These are phyloP conservation scores for Brachynemurus nebulosus DNA, from an alignment of 2,888 invertebrate genomes.

Conservation along the genomic window DNA sequence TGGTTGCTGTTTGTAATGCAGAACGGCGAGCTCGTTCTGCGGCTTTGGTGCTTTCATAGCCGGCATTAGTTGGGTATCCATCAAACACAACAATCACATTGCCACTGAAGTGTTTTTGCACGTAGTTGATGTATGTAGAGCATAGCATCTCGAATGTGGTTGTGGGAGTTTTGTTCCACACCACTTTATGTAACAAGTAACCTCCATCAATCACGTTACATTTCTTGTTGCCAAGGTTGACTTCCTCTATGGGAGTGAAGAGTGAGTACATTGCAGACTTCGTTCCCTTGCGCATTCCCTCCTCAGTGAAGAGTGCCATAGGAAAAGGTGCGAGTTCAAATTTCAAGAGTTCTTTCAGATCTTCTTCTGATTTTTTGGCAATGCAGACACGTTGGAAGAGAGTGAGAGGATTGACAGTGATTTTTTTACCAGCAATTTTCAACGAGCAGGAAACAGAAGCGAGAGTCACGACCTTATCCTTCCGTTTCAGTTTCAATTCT, in stretches of 20 bases:
- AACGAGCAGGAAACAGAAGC: slow-evolving; percentile 6
- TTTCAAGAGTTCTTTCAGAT: slow-evolving; percentile 12
- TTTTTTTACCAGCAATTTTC: slow-evolving; percentile 10
- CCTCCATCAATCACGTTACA: slow-evolving; percentile 14
- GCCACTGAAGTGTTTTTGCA: slow-evolving; percentile 10
- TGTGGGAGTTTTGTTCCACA: no score
- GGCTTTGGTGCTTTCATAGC: slow-evolving; percentile 10
- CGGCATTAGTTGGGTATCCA: slow-evolving; percentile 11
- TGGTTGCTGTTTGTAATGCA: slow-evolving; percentile 13
- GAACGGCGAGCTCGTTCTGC: no score
- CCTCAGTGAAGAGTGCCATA: slow-evolving; percentile 15
- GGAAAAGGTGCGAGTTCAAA: slow-evolving; percentile 19
- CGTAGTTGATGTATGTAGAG: slow-evolving; percentile 10
- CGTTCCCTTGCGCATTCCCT: no score
- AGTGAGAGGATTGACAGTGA: slow-evolving; percentile 14
- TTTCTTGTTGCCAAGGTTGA: no score
- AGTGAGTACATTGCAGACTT: no score
- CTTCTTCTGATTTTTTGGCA: no score
- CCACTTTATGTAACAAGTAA: slow-evolving; percentile 8
- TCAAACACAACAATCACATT: slow-evolving; percentile 13
- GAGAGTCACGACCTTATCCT: slow-evolving; percentile 2
- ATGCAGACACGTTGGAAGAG: no score
- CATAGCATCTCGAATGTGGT: no score
- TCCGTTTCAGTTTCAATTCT: no score
- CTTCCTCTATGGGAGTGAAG: no score